Conservation (phyloP, 2,113 vertebrate species). For the Lepus americanus region DNA sequence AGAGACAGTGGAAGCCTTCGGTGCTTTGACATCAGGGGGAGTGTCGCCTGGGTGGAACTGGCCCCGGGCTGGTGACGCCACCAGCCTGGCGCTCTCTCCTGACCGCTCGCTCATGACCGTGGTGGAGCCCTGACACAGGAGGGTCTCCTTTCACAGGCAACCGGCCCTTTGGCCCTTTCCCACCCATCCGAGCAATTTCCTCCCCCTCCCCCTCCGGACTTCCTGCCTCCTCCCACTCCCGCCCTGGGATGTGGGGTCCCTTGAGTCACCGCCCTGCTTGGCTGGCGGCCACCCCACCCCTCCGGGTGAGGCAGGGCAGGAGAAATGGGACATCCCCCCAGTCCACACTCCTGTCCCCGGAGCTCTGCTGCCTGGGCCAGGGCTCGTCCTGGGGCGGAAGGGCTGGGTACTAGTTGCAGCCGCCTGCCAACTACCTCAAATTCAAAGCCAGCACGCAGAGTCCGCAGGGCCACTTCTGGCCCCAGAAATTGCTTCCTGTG, state of each 20-base stretch:
- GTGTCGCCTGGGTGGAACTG: neutral
- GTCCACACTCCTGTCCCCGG: neutral
- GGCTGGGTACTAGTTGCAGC: too few relatives aligned
- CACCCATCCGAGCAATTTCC: neutral
- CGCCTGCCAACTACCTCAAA: neutral
- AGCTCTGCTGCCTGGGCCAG: accelerated
- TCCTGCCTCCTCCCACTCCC: conserved; percentile 16
- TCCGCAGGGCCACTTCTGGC: neutral
- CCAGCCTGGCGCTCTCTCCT: too few relatives aligned
- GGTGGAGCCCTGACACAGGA: neutral
- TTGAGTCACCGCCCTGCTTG: neutral
- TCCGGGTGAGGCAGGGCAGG: neutral
- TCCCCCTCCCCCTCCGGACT: neutral
- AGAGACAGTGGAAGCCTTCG: neutral
- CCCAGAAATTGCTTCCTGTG: neutral
- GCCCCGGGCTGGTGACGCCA: neutral
- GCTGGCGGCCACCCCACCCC: neutral
- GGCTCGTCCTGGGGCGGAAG: neutral
- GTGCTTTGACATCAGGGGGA: neutral
- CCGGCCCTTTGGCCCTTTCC: neutral
- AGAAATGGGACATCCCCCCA: neutral
- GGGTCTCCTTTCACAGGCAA: neutral
- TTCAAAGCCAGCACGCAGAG: neutral
- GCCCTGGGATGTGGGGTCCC: accelerated
- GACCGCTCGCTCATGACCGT: accelerated